Evolutionary conservation across 2,888 invertebrate species (phyloP), one percentile per base, ranked within the genome.

Genomic region (Cephus runcator): DNA sequence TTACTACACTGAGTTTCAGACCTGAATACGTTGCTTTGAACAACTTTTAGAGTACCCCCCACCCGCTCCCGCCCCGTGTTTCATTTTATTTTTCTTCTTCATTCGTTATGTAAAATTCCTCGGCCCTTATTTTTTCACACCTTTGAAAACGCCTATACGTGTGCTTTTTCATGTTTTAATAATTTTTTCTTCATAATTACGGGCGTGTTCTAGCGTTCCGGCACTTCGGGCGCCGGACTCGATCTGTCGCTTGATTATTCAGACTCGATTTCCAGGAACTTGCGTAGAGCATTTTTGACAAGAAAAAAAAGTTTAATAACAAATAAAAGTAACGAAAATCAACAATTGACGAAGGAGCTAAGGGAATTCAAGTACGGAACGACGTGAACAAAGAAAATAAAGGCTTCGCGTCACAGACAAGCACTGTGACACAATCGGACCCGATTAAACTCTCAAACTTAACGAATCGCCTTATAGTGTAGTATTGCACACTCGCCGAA

Each of bases 1-100:
- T 82, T 85, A 79, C 85, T 87, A 87, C 87, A 83, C 85, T 87
- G 88, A 88, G 87, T 87, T 88, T 87, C 82, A 88, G 85, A 91
- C 88, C 90, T 88, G 90, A 91, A 90, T 90, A 87, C 82, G 87
- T 88, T 90, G 85, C 87, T 85, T 87, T 85, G 87, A 89, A 88
- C 85, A 87, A 87, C 81, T 87, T 87, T 87, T 86, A 79, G 81
- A 84, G 81, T 85, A 23, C 56, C 56, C 56, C 56, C 56, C 56
- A 56, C 56, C 56, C 56, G 15, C 56, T 83, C 71, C 71, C 71
- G 71, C 31, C 82, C 83, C 84, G 85, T 86, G 84, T 80, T 33
- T 23, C 33, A 71, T 31, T 11, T 69, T 69, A 4, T 31, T 23
- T 71, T 23, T 31, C 3, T 71, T 31, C 15, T 11, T 31, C 23